These are phyloP conservation scores for Zosterops borbonicus DNA, from an alignment of 2,113 vertebrate genomes.

Conservation along the genomic window DNA sequence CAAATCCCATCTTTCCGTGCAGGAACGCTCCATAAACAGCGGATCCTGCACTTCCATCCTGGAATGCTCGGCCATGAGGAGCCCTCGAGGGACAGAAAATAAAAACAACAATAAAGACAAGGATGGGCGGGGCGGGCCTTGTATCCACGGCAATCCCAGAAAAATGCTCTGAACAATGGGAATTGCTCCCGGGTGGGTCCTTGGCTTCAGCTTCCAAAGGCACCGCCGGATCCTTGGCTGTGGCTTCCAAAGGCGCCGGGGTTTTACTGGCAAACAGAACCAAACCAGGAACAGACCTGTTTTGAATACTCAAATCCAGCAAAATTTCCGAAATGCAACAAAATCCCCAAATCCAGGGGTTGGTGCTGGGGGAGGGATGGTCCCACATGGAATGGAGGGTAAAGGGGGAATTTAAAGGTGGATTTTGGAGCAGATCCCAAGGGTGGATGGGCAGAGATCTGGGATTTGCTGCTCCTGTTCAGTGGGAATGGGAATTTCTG, in stretches of 20 bases:
- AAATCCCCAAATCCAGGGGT: not conserved
- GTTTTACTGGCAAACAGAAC: not conserved
- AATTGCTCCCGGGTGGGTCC: not conserved
- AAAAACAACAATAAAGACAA: not conserved
- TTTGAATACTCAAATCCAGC: not conserved
- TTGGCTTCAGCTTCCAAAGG: not conserved
- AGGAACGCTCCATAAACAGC: not conserved
- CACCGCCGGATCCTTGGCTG: not conserved
- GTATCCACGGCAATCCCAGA: not conserved
- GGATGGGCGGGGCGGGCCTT: not conserved
- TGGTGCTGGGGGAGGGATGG: not conserved
- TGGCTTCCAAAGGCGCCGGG: not conserved
- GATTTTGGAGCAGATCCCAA: not conserved
- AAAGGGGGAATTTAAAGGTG: not conserved
- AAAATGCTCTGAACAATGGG: not conserved
- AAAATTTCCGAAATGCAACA: not conserved
- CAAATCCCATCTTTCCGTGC: rapidly evolving
- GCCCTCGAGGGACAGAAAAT: not conserved
- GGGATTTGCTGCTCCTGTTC: not conserved
- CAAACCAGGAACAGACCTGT: not conserved
- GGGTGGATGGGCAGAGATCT: not conserved
- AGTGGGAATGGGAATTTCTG: not conserved
- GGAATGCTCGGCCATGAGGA: not conserved
- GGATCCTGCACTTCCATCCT: not conserved
- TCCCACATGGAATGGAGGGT: rapidly evolving